Percentiles rank a stretch among this genome's conserved stretches.
These are phyloP conservation scores for Tragopan temminckii DNA, from an alignment of 2,797 vertebrate species.

Conservation along the genomic window DNA sequence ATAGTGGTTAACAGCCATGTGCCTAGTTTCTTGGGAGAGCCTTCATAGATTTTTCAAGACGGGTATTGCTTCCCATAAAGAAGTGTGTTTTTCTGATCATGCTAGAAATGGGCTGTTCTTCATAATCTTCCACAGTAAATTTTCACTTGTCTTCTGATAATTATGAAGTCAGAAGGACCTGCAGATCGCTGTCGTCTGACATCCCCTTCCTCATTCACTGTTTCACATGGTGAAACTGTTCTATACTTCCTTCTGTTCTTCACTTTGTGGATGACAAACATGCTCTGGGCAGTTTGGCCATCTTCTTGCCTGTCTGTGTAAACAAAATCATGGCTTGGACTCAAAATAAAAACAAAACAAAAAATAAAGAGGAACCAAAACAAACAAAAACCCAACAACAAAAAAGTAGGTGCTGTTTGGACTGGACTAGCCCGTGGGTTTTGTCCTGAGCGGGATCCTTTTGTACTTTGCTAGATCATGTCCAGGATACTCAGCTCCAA, in stretches of 20 bases:
- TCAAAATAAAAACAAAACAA: background rate
- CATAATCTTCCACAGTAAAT: conserved; percentile 47
- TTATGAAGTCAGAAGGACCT: background rate
- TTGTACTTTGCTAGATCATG: too few relatives aligned
- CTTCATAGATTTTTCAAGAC: background rate
- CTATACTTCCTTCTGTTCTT: background rate
- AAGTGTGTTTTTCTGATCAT: conserved; percentile 73
- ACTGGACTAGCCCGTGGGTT: background rate
- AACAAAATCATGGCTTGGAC: background rate
- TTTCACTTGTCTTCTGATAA: background rate
- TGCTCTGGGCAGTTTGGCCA: background rate
- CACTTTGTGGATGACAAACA: background rate
- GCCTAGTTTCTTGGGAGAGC: background rate
- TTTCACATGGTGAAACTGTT: background rate
- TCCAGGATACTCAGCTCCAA: too few relatives aligned
- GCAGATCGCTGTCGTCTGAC: background rate
- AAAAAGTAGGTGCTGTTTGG: background rate
- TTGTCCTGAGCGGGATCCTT: too few relatives aligned
- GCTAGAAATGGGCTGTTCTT: conserved; percentile 64
- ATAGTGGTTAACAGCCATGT: conserved; percentile 55
- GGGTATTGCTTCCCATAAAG: conserved; percentile 46
- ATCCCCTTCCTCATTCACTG: background rate
- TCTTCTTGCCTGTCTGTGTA: background rate
- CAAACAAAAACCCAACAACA: background rate
- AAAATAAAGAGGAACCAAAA: background rate